Conservation (phyloP, 2,888 invertebrate genomes). For the Drosophila neonasuta region DNA sequence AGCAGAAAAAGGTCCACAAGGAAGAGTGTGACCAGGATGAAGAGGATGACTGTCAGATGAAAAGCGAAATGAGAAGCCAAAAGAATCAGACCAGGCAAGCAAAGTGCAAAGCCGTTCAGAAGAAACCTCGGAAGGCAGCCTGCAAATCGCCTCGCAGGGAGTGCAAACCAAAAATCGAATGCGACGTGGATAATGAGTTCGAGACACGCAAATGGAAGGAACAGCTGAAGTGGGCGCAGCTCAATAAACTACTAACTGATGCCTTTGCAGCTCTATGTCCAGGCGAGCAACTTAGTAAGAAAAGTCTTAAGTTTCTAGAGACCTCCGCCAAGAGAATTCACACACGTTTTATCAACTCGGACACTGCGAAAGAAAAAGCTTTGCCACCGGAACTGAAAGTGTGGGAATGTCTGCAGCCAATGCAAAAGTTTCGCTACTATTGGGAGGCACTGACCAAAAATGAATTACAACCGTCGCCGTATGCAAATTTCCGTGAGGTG, state of each 20-base stretch:
- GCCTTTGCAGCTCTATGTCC: not conserved
- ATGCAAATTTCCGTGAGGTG: constrained; percentile 59
- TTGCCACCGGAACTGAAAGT: not conserved
- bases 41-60: not conserved
- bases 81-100: not conserved
- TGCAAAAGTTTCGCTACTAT: constrained; percentile 59
- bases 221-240: not conserved
- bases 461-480: constrained; percentile 51
- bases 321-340: constrained; percentile 37
- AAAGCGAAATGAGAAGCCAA: not conserved
- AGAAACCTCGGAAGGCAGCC: not conserved
- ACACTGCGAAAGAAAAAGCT: not conserved
- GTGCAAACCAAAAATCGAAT: constrained; percentile 1
- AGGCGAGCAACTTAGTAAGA: not conserved
- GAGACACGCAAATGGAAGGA: not conserved
- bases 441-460: constrained; percentile 63
- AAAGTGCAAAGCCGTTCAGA: not conserved
- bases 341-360: not conserved
- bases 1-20: not conserved
- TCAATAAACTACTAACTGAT: not conserved
- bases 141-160: not conserved
- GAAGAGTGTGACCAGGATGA: no score
- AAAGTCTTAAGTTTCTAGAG: constrained; percentile 23
- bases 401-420: constrained; percentile 50
- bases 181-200: not conserved